A percentile compares a stretch with the other conserved stretches of the same genome.
Evolutionary conservation across 2,888 invertebrate species (phyloP).

Genomic region (Drosophila antonietae): DNA sequence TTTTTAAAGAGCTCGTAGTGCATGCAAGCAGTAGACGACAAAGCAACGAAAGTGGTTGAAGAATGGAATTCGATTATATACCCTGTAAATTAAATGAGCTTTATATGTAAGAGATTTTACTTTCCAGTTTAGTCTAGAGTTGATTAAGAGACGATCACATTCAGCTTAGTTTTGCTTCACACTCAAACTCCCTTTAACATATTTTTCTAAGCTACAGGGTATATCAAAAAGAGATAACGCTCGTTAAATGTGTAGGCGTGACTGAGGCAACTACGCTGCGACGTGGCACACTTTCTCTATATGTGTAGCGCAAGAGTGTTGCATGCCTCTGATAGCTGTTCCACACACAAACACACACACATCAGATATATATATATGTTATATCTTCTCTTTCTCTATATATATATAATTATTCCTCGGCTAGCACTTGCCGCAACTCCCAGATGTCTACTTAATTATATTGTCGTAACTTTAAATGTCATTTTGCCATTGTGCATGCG

Average conservation of each 20-base stretch:
- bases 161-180: too few species aligned
- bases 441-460: slow-evolving; percentile 79
- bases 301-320: slow-evolving; percentile 57
- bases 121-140: too few species aligned
- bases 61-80: slow-evolving; percentile 9
- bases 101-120: too few species aligned
- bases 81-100: slow-evolving; percentile 8
- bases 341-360: slow-evolving; percentile 6
- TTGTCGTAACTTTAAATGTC: slow-evolving; percentile 81
- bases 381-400: slow-evolving; percentile 2
- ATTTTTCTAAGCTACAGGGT: slow-evolving; percentile 13
- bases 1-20: slow-evolving; percentile 49
- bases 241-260: slow-evolving; percentile 73
- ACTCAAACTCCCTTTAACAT: not conserved
- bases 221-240: slow-evolving; percentile 59
- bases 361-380: not conserved
- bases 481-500: slow-evolving; percentile 70
- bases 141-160: too few species aligned
- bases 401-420: slow-evolving; percentile 71
- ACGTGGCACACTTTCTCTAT: slow-evolving; percentile 49
- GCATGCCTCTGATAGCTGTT: slow-evolving; percentile 49
- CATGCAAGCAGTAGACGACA: too few species aligned
- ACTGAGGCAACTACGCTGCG: slow-evolving; percentile 38
- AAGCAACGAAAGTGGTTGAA: not conserved
- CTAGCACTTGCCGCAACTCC: slow-evolving; percentile 57